Evolutionary conservation across 2,888 invertebrate species (phyloP).

Genomic region (Tachina grossa): DNA sequence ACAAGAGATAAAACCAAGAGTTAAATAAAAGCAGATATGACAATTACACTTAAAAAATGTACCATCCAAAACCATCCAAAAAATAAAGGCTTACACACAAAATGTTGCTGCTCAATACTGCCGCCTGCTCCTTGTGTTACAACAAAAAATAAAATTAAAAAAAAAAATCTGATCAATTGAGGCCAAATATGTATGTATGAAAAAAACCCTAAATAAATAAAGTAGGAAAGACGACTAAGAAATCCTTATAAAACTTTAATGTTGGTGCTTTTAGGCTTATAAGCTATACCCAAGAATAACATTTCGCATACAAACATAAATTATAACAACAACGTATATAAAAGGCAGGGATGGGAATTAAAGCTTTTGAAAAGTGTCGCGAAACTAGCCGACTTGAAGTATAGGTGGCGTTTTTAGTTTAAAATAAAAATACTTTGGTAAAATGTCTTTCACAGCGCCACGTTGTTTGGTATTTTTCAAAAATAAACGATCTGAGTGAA

Average conservation of each 20-base stretch:
- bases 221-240: slow-evolving; percentile 4
- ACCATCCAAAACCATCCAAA: neutral
- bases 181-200: slow-evolving; percentile 40
- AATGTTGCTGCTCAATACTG: neutral
- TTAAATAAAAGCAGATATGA: slow-evolving; percentile 1
- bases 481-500: no score
- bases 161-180: slow-evolving; percentile 46
- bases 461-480: no score
- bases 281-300: slow-evolving; percentile 38
- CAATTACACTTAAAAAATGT: slow-evolving; percentile 18
- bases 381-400: no score
- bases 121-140: neutral
- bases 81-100: neutral
- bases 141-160: neutral
- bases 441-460: no score
- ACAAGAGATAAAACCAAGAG: slow-evolving; percentile 6
- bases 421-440: no score
- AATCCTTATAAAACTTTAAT: slow-evolving; percentile 54
- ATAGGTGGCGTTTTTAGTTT: neutral
- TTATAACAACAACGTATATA: slow-evolving; percentile 3
- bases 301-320: slow-evolving; percentile 4
- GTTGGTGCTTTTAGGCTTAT: slow-evolving; percentile 32
- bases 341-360: slow-evolving; percentile 1
- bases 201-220: neutral
- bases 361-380: neutral